phyloP scores from a whole-genome alignment of 1,140 invertebrate genomes.

The Drosophila bocki region DNA sequence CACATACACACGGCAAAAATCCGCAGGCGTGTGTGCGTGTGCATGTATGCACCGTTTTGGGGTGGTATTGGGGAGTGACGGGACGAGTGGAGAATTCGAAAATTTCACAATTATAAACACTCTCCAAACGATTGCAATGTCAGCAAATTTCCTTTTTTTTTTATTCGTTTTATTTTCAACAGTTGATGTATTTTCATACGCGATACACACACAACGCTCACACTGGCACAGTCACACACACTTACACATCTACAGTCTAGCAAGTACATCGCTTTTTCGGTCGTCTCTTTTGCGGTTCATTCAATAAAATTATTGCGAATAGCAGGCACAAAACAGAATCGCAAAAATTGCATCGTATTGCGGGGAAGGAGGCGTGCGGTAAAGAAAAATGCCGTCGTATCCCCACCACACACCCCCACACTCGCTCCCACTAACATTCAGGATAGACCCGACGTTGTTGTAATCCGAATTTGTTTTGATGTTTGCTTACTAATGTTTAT shows the following conservation, averaged over 20 bases:
- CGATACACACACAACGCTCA: conserved; percentile 52
- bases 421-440: conserved; percentile 10
- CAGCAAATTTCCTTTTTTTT: conserved; percentile 28
- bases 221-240: conserved; percentile 25
- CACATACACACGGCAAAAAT: conserved; percentile 6
- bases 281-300: conserved; percentile 75
- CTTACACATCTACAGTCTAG: conserved; percentile 32
- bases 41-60: conserved; percentile 62
- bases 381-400: conserved; percentile 75
- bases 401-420: conserved; percentile 28
- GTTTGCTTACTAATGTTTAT: conserved; percentile 13
- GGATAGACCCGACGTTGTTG: conserved; percentile 36
- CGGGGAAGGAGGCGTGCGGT: conserved; percentile 53
- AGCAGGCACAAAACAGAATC: conserved; percentile 76
- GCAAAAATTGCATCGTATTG: conserved; percentile 77
- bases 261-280: conserved; percentile 71
- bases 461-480: conserved; percentile 56
- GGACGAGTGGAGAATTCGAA: conserved; percentile 19
- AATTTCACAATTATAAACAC: conserved; percentile 38
- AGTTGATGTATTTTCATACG: conserved; percentile 46
- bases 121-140: conserved; percentile 34
- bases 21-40: conserved; percentile 11
- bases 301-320: conserved; percentile 83
- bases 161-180: conserved; percentile 22
- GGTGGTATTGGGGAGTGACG: conserved; percentile 41